Evolutionary conservation across 1,140 invertebrate species (phyloP), one percentile per base, ranked within the genome.

Genomic region (Drosophila eugracilis): DNA sequence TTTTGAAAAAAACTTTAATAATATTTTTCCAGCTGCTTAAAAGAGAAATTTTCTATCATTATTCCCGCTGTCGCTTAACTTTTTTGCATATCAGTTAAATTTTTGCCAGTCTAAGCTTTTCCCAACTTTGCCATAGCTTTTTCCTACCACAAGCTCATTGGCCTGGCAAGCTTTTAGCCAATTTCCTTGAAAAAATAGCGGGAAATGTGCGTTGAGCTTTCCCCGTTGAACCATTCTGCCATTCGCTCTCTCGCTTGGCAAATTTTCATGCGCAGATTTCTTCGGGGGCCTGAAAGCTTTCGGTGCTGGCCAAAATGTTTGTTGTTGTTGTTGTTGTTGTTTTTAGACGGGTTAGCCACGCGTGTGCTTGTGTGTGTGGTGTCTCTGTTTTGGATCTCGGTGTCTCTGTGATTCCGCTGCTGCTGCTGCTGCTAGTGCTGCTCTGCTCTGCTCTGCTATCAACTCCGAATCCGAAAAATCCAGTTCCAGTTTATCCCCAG

Each of bases 401-500:
- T 80, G 76, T 80, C 80, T 85, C 83, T 62, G 81, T 88, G 81
- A 88, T 85, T 85, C 69, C 75, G 74, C 72, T 39, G 58, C 58
- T 60, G 42, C n/a, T n/a, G n/a, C n/a, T n/a, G n/a, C n/a, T n/a
- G n/a, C n/a, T n/a, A n/a, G n/a, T n/a, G n/a, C n/a, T n/a, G n/a
- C n/a, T n/a, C n/a, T n/a, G n/a, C n/a, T n/a, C n/a, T 7, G 14
- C 36, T n/a, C 22, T 45, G 66, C 72, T 66, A 66, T 47, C 78
- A 83, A 73, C 89, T 91, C 85, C 85, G 84, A 90, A 10, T 47
- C 44, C 44, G 44, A 47, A 83, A 90, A 89, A 89, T 86, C 80
- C 80, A 85, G 83, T 86, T 90, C 89, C 89, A 91, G 89, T 91
- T 91, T 90, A 91, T 91, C 89, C 78, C 81, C 83, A 91, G 78